Evolutionary conservation across 2,113 vertebrate species (phyloP), one percentile per base, ranked within the genome.

Genomic region (Uria lomvia): DNA sequence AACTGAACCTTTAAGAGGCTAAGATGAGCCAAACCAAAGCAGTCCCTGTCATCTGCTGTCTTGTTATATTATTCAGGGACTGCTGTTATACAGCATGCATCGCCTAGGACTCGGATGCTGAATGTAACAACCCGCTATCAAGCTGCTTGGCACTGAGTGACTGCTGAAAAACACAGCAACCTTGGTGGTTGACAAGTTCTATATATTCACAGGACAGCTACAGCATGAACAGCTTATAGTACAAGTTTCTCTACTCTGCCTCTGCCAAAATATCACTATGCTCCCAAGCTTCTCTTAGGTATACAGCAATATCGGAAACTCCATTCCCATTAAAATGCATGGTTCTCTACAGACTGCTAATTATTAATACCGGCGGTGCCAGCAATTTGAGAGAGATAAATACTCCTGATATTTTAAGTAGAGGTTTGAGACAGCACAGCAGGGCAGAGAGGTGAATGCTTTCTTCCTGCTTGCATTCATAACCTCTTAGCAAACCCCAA

Each of bases 121-220:
- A 66, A 80, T 40, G 71, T 83, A 96, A n/a, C 90, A 94, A 86
- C 58, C 82, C 66, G 94, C 85, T 82, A 96, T 97, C 96, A 95
- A 62, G n/a, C 56, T 94, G 50, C 82, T 83, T 96, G 92, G 93
- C 95, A 86, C 78, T 73, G 75, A 96, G 34, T 93, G 93, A 93
- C 91, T 94, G 63, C 90, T 96, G 93, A 88, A 96, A 96, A 97
- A 96, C 85, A 93, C 26, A 66, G 90, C 85, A 96, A 80, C 96
- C 94, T 92, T 96, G 94, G 84, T 91, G 66, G 92, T 5, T 96
- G 91, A 96, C 89, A 97, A 49, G 26, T 62, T 92, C 87, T 53
- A 94, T 93, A 96, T 83, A 97, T 95, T 87, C 81, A 83, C 70
- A 79, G 86, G 66, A 92, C 80, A 92, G 74, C 66, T 92, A 89